These are phyloP conservation scores for Leucoraja ocellata DNA, from an alignment of 2,797 vertebrate species.

Conservation along the genomic window DNA sequence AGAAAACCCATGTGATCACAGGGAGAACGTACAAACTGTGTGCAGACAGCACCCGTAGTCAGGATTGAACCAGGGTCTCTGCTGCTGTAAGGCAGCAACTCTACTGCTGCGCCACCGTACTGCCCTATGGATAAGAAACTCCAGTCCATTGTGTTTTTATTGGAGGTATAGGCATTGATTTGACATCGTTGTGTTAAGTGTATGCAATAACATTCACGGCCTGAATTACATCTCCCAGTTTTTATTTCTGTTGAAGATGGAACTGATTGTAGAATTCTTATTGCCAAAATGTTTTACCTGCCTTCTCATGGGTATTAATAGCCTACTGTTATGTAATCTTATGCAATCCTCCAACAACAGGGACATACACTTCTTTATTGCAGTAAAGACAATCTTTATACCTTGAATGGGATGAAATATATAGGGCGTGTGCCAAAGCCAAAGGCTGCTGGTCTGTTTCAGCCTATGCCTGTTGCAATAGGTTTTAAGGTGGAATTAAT, in stretches of 20 bases:
- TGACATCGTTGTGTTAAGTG: not conserved
- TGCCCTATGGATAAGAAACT: not conserved
- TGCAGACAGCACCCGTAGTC: no score
- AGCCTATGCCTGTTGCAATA: not conserved
- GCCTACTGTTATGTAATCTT: not conserved
- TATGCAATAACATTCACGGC: not conserved
- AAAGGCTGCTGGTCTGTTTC: not conserved
- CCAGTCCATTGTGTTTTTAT: no score
- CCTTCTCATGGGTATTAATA: not conserved
- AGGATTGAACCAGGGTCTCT: no score
- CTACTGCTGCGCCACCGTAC: no score
- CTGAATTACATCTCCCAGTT: not conserved
- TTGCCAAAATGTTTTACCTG: not conserved
- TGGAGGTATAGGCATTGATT: not conserved
- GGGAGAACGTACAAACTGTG: no score
- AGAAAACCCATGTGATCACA: no score
- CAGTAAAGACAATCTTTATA: not conserved
- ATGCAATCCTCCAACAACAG: not conserved
- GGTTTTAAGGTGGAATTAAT: not conserved
- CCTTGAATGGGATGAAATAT: not conserved
- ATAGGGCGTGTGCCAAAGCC: not conserved
- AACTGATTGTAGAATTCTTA: not conserved
- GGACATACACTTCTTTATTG: not conserved
- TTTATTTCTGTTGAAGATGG: not conserved
- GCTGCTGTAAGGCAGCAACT: no score